Percentiles rank a stretch among this genome's conserved stretches.
Evolutionary conservation across 2,797 vertebrate species (phyloP).

Genomic region (Nannoperca australis): DNA sequence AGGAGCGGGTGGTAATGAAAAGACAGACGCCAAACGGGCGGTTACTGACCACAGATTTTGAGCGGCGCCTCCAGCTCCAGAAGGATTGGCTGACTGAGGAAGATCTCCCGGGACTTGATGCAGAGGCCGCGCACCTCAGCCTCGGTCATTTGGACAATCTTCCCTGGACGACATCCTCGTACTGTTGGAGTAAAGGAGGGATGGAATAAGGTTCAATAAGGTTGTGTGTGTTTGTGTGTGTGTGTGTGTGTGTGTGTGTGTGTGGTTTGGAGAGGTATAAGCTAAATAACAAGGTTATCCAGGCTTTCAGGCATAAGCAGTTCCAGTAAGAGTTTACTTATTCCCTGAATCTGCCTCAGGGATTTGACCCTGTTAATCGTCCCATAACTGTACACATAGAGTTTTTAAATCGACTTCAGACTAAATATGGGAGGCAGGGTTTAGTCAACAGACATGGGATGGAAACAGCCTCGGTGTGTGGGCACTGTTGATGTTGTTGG

Average conservation of each 20-base stretch:
- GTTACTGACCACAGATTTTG: conserved; percentile 95
- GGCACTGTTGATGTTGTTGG: conserved; percentile 34
- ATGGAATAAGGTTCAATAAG: neutral
- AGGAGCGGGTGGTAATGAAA: neutral
- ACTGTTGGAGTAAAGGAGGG: conserved; percentile 79
- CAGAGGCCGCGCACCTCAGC: conserved; percentile 97
- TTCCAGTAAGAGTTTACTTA: too few relatives aligned
- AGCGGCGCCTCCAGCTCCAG: conserved; percentile 97
- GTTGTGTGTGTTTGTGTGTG: neutral
- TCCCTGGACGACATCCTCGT: conserved; percentile 98
- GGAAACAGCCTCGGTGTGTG: conserved; percentile 40
- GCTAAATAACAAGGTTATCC: neutral
- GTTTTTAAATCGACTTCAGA: conserved; percentile 11
- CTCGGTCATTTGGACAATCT: conserved; percentile 99
- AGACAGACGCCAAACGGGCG: accelerated
- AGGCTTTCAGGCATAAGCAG: neutral
- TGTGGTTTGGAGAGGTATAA: neutral
- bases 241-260: too few relatives aligned
- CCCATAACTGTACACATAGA: conserved; percentile 7
- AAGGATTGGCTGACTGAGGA: conserved; percentile 98
- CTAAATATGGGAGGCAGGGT: conserved; percentile 49
- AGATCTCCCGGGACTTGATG: conserved; percentile 98
- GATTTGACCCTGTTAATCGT: neutral
- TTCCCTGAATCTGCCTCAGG: neutral
- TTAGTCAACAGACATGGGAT: conserved; percentile 51